phyloP scores from a whole-genome alignment of 2,113 vertebrate species.

The Cebus imitator region DNA sequence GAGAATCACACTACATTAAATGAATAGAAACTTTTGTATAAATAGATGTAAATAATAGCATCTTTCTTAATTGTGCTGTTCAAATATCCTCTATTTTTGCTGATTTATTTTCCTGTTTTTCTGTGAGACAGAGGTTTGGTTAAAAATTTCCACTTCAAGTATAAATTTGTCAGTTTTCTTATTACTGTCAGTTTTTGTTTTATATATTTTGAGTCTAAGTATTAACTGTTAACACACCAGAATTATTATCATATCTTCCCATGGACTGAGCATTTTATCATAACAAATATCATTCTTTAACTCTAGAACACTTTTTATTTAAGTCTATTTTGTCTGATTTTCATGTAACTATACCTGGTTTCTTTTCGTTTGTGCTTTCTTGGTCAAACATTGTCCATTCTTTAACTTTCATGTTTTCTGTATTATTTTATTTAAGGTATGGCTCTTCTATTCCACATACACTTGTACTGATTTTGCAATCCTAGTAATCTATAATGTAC shows the following conservation, averaged over 20 bases:
- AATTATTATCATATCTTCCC: neutral
- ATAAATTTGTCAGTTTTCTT: neutral
- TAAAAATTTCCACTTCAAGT: neutral
- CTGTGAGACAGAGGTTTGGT: neutral
- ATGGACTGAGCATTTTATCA: neutral
- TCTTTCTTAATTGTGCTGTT: neutral
- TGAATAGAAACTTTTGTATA: neutral
- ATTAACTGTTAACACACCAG: neutral
- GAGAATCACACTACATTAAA: neutral
- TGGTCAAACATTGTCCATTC: neutral
- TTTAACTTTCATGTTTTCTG: neutral
- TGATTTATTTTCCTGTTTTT: neutral
- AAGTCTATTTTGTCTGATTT: neutral
- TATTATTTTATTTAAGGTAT: neutral
- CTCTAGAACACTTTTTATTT: neutral
- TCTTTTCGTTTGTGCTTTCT: neutral
- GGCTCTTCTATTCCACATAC: neutral
- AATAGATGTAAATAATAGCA: neutral
- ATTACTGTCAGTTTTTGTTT: neutral
- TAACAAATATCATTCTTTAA: neutral
- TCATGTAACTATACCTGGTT: too few relatives aligned
- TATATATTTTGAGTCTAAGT: neutral
- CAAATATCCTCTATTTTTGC: neutral
- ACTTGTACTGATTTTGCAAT: neutral
- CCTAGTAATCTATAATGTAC: neutral